These are phyloP conservation scores for Antitype chi DNA, from an alignment of 2,888 invertebrate species.

Conservation along the genomic window DNA sequence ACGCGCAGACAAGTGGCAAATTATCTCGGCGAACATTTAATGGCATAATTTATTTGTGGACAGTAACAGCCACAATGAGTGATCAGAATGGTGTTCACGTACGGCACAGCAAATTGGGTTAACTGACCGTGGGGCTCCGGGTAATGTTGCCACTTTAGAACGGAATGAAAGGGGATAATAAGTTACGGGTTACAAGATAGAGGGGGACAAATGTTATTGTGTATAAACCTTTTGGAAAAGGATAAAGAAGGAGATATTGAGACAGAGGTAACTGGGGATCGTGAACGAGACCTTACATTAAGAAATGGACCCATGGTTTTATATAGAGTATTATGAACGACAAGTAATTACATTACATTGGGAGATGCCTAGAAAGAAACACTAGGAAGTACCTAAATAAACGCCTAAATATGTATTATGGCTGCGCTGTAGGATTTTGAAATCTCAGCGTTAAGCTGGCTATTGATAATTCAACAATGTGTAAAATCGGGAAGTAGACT, in stretches of 20 bases:
- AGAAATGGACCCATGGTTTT: neutral
- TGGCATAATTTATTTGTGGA: slow-evolving; percentile 57
- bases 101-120: slow-evolving; percentile 62
- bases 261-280: neutral
- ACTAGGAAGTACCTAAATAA: too few relatives aligned
- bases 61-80: slow-evolving; percentile 47
- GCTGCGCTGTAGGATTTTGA: too few relatives aligned
- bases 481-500: too few relatives aligned
- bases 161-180: neutral
- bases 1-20: slow-evolving; percentile 22
- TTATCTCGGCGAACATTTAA: slow-evolving; percentile 41
- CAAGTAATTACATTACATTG: neutral
- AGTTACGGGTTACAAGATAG: neutral
- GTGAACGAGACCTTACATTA: neutral
- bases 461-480: too few relatives aligned
- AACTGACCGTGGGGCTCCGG: slow-evolving; percentile 46
- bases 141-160: slow-evolving; percentile 42
- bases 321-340: neutral
- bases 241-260: neutral
- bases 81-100: slow-evolving; percentile 61
- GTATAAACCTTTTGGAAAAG: neutral
- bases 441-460: too few relatives aligned
- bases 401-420: too few relatives aligned
- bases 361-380: neutral
- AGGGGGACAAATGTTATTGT: neutral